A percentile compares a stretch with the other conserved stretches of the same genome.
Evolutionary conservation across 1,140 invertebrate genomes (phyloP).

Genomic region (Drosophila ironensis): DNA sequence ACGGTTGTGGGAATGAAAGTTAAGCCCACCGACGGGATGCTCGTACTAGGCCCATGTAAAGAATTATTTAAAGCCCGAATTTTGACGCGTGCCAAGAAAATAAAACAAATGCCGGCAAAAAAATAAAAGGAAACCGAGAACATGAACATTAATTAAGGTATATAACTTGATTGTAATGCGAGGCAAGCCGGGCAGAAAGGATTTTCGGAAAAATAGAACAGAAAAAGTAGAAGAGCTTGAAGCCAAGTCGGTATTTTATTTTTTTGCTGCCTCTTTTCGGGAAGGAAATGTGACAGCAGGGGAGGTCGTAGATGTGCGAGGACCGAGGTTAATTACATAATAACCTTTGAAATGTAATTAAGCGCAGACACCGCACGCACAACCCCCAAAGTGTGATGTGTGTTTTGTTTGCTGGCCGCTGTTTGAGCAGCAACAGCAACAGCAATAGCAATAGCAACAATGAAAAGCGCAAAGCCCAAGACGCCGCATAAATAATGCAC

Average conservation of each 20-base stretch:
- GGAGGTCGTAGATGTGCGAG: not conserved
- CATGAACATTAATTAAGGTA: conserved; percentile 64
- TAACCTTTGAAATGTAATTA: conserved; percentile 67
- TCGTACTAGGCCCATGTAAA: conserved; percentile 8
- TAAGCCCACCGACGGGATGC: not conserved
- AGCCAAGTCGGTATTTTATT: conserved; percentile 3
- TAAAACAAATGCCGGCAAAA: not conserved
- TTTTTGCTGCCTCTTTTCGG: too few relatives aligned
- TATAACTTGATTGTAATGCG: conserved; percentile 31
- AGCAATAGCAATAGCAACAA: conserved; percentile 11
- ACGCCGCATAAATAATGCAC: conserved; percentile 43
- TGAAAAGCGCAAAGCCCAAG: conserved; percentile 24
- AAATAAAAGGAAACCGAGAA: conserved; percentile 26
- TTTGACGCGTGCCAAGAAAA: conserved; percentile 40
- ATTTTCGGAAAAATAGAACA: not conserved
- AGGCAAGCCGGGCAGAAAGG: not conserved
- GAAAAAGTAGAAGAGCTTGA: not conserved
- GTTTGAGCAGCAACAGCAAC: not conserved
- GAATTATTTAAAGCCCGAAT: conserved; percentile 48
- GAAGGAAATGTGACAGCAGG: conserved; percentile 32
- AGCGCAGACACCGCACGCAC: conserved; percentile 16
- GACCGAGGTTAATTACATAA: conserved; percentile 56
- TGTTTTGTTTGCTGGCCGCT: not conserved
- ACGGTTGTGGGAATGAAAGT: not conserved
- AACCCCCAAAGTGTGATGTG: not conserved